A percentile compares a stretch with the other conserved stretches of the same genome.
Conservation (phyloP, 2,888 invertebrate genomes). For the Amblyjoppa fuscipennis region DNA sequence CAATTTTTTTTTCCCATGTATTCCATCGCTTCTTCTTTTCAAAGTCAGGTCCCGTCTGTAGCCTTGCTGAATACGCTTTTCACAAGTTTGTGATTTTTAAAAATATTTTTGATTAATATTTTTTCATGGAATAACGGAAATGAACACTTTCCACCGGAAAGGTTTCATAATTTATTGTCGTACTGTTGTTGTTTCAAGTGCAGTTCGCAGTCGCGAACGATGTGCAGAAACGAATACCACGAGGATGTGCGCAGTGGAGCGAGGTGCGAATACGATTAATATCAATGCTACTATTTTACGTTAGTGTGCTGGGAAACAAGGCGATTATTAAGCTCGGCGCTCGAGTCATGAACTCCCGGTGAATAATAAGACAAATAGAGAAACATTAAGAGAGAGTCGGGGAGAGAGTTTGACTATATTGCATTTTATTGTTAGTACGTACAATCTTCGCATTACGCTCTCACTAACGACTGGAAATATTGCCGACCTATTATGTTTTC, state of each 20-base stretch:
- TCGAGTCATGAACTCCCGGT: conserved; percentile 1
- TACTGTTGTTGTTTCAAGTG: neutral
- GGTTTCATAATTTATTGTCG: neutral
- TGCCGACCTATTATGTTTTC: neutral
- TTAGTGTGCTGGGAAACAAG: neutral
- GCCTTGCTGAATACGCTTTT: too few species aligned
- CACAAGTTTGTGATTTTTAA: too few species aligned
- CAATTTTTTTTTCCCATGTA: neutral
- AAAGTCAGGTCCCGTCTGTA: too few species aligned
- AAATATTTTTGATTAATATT: neutral
- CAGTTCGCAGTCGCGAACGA: neutral
- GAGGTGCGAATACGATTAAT: conserved; percentile 3
- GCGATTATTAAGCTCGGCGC: conserved; percentile 14
- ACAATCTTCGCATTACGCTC: neutral
- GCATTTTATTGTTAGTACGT: conserved; percentile 5
- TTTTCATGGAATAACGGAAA: neutral
- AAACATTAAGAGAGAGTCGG: neutral
- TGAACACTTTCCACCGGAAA: neutral
- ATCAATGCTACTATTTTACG: neutral
- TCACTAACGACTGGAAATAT: neutral
- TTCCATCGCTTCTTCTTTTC: neutral
- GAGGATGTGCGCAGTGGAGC: neutral
- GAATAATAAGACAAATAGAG: conserved; percentile 26
- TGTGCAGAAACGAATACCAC: neutral
- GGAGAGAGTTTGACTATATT: conserved; percentile 2